Evolutionary conservation across 2,888 invertebrate genomes (phyloP), one percentile per base, ranked within the genome.

Genomic region (Thymelicus lineola): DNA sequence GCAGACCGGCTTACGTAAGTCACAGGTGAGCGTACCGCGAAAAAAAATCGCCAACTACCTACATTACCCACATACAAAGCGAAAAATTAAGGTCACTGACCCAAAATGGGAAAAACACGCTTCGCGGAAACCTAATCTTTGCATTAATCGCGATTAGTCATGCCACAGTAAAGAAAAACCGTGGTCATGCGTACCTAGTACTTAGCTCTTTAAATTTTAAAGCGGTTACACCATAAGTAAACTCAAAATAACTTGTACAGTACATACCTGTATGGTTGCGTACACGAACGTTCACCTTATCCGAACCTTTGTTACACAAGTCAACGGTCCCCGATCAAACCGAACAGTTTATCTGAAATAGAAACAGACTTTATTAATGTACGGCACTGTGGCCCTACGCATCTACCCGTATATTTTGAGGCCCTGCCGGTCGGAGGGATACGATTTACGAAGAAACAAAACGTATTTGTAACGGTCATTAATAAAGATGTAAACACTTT

Each of bases 261-360:
- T 50, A 53, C 91, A 83, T 90, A 91, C 92, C 92, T 91, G 89
- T 85, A 81, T 86, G 80, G 84, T 84, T 86, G 84, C 84, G 84
- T 85, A 82, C 86, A 84, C 86, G 90, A 87, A 81, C 91, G 89
- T 91, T 92, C 90, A 91, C 91, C 91, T 91, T 87, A 88, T 86
- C 89, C 85, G 88, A 86, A 88, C 87, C 91, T 92, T 91, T 90
- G 92, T 91, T 91, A 88, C 85, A 88, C 84, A 86, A 91, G 87
- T 86, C 89, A 89, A 89, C 88, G 88, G 86, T 89, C 87, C 86
- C 87, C 84, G 89, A 89, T 89, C 90, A 91, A 90, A 88, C 86
- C 86, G 87, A 87, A 87, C 86, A 86, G 87, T 89, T 89, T 88
- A 92, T 93, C 93, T 92, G 92, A 86, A 93, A 93, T 90, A 93